Evolutionary conservation across 1,140 invertebrate species (phyloP).

Genomic region (Copidosoma floridanum): DNA sequence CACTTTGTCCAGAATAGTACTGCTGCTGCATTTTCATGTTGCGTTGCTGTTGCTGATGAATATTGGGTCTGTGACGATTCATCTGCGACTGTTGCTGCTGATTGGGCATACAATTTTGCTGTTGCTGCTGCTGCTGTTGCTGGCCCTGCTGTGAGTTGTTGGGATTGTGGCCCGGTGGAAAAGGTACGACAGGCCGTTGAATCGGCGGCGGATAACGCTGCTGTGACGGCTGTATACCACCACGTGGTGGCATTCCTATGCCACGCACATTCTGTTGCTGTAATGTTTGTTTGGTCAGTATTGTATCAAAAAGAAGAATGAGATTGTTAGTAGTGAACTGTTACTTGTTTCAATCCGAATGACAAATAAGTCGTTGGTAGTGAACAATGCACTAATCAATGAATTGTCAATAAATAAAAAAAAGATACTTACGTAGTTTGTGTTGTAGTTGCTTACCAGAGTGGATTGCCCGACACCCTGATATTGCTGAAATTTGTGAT

Average conservation of each 20-base stretch:
- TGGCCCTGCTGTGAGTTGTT: slow-evolving; percentile 52
- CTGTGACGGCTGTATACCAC: slow-evolving; percentile 51
- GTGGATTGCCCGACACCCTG: slow-evolving; percentile 56
- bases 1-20: slow-evolving; percentile 55
- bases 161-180: slow-evolving; percentile 52
- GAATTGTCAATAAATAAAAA: slow-evolving; percentile 30
- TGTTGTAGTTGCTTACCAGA: slow-evolving; percentile 56
- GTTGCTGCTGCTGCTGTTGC: slow-evolving; percentile 50
- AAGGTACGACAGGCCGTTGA: slow-evolving; percentile 54
- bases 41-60: slow-evolving; percentile 52
- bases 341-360: too few species aligned
- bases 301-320: too few species aligned
- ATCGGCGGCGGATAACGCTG: slow-evolving; percentile 56
- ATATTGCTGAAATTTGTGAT: slow-evolving; percentile 60
- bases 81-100: slow-evolving; percentile 49
- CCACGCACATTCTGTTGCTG: slow-evolving; percentile 55
- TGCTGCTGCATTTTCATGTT: slow-evolving; percentile 55
- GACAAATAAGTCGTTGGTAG: too few species aligned
- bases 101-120: slow-evolving; percentile 44
- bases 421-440: slow-evolving; percentile 54
- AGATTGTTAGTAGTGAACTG: too few species aligned
- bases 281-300: slow-evolving; percentile 28
- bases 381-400: too few species aligned
- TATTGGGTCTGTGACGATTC: slow-evolving; percentile 53
- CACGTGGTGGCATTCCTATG: slow-evolving; percentile 54